A percentile compares a stretch with the other conserved stretches of the same genome.
phyloP scores from a whole-genome alignment of 2,113 vertebrate genomes.

The Dipodomys spectabilis region DNA sequence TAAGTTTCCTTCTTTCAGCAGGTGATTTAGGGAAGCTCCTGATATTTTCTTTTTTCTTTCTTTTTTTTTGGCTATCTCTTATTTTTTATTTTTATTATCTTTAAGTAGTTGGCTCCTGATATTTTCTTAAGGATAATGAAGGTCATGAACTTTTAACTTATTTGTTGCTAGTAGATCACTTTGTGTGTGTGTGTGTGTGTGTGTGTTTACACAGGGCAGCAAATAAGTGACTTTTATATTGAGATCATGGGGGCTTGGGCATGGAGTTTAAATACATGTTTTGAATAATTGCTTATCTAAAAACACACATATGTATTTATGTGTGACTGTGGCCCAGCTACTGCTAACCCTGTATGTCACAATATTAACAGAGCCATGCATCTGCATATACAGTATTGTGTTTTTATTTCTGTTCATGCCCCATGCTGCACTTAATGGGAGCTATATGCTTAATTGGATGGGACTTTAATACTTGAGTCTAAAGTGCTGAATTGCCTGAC shows the following conservation, averaged over 20 bases:
- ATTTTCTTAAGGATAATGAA: slow-evolving; percentile 54
- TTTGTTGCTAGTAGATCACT: slow-evolving; percentile 42
- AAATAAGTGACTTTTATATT: slow-evolving; percentile 45
- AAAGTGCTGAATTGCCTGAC: slow-evolving; percentile 47
- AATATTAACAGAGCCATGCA: neutral
- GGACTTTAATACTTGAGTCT: slow-evolving; percentile 38
- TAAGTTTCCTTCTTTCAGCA: slow-evolving; percentile 70
- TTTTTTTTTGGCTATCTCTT: no score
- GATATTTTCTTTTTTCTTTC: slow-evolving; percentile 21
- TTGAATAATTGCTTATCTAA: slow-evolving; percentile 37
- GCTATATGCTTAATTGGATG: slow-evolving; percentile 6
- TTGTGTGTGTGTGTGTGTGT: neutral
- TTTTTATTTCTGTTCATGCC: slow-evolving; percentile 64
- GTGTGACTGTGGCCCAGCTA: neutral
- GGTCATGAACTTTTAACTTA: slow-evolving; percentile 43
- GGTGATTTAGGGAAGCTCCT: slow-evolving; percentile 55
- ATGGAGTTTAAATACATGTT: slow-evolving; percentile 29
- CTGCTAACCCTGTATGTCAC: neutral
- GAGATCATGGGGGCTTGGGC: neutral
- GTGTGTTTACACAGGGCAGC: slow-evolving; percentile 24
- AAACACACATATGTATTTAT: slow-evolving; percentile 37
- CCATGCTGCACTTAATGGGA: slow-evolving; percentile 25
- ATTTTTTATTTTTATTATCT: no score
- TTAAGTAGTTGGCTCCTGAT: neutral
- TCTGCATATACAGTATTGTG: neutral